Base-by-base conservation (phyloP, 2,797 vertebrate species). In the Odontamblyopus lacepedii region DNA sequence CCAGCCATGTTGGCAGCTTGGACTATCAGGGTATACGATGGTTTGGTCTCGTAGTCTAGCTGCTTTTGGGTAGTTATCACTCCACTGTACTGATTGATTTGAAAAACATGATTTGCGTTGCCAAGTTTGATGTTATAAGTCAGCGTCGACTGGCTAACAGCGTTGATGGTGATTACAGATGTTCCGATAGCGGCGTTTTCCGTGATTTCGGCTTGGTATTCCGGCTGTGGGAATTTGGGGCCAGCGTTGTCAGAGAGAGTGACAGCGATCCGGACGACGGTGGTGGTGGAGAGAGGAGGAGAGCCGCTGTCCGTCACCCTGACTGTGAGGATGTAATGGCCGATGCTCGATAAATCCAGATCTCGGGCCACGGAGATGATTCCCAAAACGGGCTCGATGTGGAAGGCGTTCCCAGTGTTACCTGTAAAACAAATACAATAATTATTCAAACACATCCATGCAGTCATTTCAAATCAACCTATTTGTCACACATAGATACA, bases 1-100 rank as follows among this genome's bases (percentile, higher is more conserved):
- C 97, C 97, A 44, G 98, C 97, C 98, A 99, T 99, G 89, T 99
- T 99, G 35, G 95, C 94, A 70, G 97, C 96, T 79, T 96, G 96
- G 18, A 99, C 41, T 0, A 89, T 93, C 27, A 99, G 93, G 9
- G 87, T 92, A 71, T 98, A 98, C 16, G 91, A 95, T 11, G 94
- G 82, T 70, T 85, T 83, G 0, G 19, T 90, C 83, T 99, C 98
- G 38, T 95, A 98, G 89, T 99, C 98, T 18, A 98, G 92, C 5
- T 80, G 29, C 71, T 91, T 96, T 55, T 95, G 95, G 69, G 93
- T 98, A 16, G 95, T 97, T 81, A 99, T 92, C 44, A 98, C 97
- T 55, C 98, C 98, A 56, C 97, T 97, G 81, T 98, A 99, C 0
- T 97, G 97, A 79, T 99, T 99, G 80, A 99, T 95, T 71, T 94